phyloP scores from a whole-genome alignment of 2,797 vertebrate species.

The Oreortyx pictus region DNA sequence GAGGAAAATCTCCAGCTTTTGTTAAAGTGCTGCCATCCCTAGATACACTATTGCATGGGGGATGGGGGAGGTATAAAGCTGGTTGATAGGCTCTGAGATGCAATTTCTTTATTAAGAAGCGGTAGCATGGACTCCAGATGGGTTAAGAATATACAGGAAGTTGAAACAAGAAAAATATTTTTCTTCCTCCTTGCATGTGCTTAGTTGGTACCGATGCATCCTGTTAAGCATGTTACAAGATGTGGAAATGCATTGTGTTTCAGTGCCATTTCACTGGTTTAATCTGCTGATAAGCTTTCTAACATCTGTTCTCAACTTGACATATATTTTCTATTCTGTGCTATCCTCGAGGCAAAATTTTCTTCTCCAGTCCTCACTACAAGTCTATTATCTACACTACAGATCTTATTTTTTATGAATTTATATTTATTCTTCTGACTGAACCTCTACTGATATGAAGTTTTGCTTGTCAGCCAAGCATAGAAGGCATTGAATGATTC shows the following conservation, averaged over 20 bases:
- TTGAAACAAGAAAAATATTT: not conserved
- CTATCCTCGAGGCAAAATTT: slow-evolving; percentile 26
- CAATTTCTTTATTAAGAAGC: not conserved
- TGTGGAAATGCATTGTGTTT: slow-evolving; percentile 18
- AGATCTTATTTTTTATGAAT: not conserved
- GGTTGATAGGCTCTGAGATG: not conserved
- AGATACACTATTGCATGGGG: not conserved
- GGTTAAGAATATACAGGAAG: not conserved
- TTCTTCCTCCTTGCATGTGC: not conserved
- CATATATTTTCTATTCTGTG: not conserved
- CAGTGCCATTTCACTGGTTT: slow-evolving; percentile 29
- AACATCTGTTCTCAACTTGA: slow-evolving; percentile 51
- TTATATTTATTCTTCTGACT: not conserved
- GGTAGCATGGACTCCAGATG: not conserved
- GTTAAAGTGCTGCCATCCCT: not conserved
- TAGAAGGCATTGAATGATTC: not conserved
- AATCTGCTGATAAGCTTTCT: slow-evolving; percentile 51
- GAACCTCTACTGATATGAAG: not conserved
- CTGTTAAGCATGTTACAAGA: not conserved
- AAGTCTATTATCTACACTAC: not conserved
- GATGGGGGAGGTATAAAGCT: not conserved
- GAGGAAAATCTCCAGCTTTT: not conserved
- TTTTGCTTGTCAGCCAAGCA: not conserved
- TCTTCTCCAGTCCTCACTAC: not conserved
- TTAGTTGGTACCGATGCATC: not conserved